Evolutionary conservation across 2,888 invertebrate species (phyloP), one percentile per base, ranked within the genome.

Genomic region (Leptothorax acervorum): DNA sequence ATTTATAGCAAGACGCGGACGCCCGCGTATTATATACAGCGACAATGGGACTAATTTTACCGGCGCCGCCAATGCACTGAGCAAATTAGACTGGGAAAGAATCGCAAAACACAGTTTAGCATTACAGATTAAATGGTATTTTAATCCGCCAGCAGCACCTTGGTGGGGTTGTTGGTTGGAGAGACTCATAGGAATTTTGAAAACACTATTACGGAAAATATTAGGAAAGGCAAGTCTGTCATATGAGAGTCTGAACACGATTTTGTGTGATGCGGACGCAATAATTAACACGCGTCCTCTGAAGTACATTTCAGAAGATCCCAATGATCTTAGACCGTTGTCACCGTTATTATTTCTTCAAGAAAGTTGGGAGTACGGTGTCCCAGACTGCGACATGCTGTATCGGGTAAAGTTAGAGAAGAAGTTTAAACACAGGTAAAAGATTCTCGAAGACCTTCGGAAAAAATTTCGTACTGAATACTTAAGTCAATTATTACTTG

Each of bases 31-130:
- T 6, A 91, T 94, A 90, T 89, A 57, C 12, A 8, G 12, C 18
- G 95, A 95, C 83, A 95, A 95, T 83, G 94, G 93, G 0, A 92
- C 92, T 0, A 94, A 94, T 83, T 95, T 95, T 85, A 81, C 90
- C 0, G 92, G 94, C 0, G 12, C 86, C 90, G 87, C 87, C 1
- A 93, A 93, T 78, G 60, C 79, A 0, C 84, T 92, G 75, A 53
- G 51, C 31, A 51, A 45, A 31, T 48, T 93, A 42, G 83, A 93
- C 45, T 91, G 86, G 91, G 74, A 87, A 8, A 70, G 63, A 45
- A 89, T 93, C 39, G 31, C 42, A 4, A 60, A 84, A 42, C 39
- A 86, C n/a, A 86, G 78, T 31, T 57, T 88, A 0, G 79, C 86
- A 0, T 31, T 85, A 8, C 87, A 60, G 78, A 86, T 86, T 86